Base-by-base conservation (phyloP, 2,797 vertebrate genomes). In the Lemur catta region DNA sequence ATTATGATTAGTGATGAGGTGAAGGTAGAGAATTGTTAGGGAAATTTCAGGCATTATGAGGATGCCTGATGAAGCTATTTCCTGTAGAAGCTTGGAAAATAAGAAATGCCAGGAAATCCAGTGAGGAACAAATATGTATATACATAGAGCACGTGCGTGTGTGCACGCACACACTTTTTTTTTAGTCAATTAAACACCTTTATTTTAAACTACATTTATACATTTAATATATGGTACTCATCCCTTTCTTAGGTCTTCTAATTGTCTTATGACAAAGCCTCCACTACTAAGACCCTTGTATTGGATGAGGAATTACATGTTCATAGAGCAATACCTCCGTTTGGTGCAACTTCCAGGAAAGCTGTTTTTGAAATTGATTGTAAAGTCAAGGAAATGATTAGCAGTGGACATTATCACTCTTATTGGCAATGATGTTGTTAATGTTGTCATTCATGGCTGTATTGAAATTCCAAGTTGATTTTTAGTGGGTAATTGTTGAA, bases 1-100 rank as follows among this genome's bases (percentile, higher is more conserved):
- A 97, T 89, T 97, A 95, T 95, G 84, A 87, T 89, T 89, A 95
- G 87, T 61, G 75, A 61, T 87, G 82, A 97, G 65, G 48, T 75
- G 26, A 95, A 95, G n/a, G n/a, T 57, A 93, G 57, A 79, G 80
- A 84, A 94, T 84, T 93, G 10, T 86, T 91, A 94, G 30, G 46
- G 80, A 93, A 92, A 89, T 88, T 41, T 96, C 38, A 96, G 52
- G 38, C 41, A 76, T 89, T 84, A 52, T 80, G 67, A 86, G 30
- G 61, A 61, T 91, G 59, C 24, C 75, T 82, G 50, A 87, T 86
- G 30, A 86, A 95, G 57, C 33, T 84, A 71, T 79, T 96, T 89
- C 26, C 33, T 93, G 8, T 13, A 84, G 57, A 75, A 91, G 6
- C 75, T 71, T 85, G 43, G 43, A 93, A 89, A 46, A 86, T 89